phyloP scores from a whole-genome alignment of 1,140 invertebrate species.

The Drosophila pachea region DNA sequence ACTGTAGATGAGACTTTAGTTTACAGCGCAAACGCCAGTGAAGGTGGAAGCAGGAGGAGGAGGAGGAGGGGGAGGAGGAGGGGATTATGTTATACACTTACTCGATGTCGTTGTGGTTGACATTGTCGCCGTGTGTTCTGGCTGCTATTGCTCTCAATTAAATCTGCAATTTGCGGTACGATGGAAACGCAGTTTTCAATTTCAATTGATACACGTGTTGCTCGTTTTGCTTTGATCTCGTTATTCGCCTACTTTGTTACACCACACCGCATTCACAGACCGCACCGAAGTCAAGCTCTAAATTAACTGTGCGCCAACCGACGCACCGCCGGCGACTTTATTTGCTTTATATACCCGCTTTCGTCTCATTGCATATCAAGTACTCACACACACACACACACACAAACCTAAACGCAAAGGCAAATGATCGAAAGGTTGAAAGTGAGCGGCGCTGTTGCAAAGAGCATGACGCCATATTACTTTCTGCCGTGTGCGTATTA shows the following conservation, averaged over 20 bases:
- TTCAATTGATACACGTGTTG: constrained; percentile 52
- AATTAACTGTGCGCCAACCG: constrained; percentile 41
- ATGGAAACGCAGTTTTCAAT: constrained; percentile 7
- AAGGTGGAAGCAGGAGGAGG: not conserved
- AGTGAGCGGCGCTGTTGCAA: not conserved
- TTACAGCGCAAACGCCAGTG: not conserved
- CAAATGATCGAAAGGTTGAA: not conserved
- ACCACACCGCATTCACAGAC: constrained; percentile 17
- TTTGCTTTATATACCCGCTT: constrained; percentile 31
- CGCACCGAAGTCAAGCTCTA: constrained; percentile 51
- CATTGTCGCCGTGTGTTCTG: constrained; percentile 18
- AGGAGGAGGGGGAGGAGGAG: not conserved
- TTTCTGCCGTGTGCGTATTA: not conserved
- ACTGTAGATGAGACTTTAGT: constrained; percentile 78
- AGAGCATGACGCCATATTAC: not conserved
- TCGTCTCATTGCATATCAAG: constrained; percentile 42
- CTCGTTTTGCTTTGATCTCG: constrained; percentile 48
- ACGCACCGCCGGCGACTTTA: constrained; percentile 46
- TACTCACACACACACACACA: constrained; percentile 17
- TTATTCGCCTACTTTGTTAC: constrained; percentile 34
- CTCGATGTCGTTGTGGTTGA: constrained; percentile 50
- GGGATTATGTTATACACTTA: constrained; percentile 33
- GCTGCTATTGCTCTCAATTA: not conserved
- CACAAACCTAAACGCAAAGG: constrained; percentile 9
- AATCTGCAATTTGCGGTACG: constrained; percentile 32